Evolutionary conservation across 2,797 vertebrate genomes (phyloP), one percentile per base, ranked within the genome.

Genomic region (Nannoperca obscura): DNA sequence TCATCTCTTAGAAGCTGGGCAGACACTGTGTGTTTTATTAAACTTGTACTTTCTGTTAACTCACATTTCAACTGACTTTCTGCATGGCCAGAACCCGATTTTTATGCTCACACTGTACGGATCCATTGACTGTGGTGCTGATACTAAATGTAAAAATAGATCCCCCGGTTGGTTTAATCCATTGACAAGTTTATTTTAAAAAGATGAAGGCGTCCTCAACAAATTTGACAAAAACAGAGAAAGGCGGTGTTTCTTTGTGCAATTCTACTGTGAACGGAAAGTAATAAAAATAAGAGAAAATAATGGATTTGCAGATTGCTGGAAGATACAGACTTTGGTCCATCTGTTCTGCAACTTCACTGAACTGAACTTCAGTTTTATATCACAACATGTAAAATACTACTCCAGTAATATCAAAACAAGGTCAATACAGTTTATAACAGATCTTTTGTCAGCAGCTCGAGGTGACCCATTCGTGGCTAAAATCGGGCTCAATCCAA

Each of bases 11-110:
- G 34, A 42, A 47, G 52, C 27, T 49, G 44, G 9, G 54, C 17
- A 64, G 14, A 34, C 9, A 20, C 59, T 42, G 17, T 3, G n/a
- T 7, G 4, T 38, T 32, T 38, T 24, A 50, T 70, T 15, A 13
- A 50, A 58, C 17, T 47, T 80, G 32, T 42, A 70, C 30, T 14
- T 24, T 71, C 44, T 67, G 34, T 9, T 55, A 59, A 64, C 60
- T 36, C 47, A 59, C 8, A 19, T 15, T 66, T 6, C 7, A 67
- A 32, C 32, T 7, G 17, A 22, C 24, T 42, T n/a, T 44, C 27
- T 22, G n/a, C 10, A 19, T 1, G 7, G 14, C 13, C 20, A 47
- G 30, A 36, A 6, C 2, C 7, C 1, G 2, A 14, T 27, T 52
- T 32, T 34, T 22, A 44, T 59, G 4, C 30, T 66, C 17, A 27